Base-by-base conservation (phyloP, 2,797 vertebrate species). In the Myotis daubentonii region DNA sequence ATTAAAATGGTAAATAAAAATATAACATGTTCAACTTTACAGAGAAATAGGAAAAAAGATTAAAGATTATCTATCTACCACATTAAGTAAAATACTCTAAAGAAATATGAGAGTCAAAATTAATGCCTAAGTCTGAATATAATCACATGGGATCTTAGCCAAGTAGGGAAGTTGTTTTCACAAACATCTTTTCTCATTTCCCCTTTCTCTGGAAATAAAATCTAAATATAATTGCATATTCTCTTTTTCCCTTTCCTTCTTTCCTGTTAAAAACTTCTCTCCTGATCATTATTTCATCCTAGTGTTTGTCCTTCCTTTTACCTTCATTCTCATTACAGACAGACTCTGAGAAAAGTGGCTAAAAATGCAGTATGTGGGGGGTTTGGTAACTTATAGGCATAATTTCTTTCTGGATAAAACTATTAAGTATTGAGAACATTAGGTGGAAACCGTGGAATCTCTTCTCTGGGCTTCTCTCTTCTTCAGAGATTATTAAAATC, bases 141-240 rank as follows among this genome's bases (percentile, higher is more conserved):
- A 80, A 87, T 74, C 28, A 47, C 28, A 60, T 22, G 12, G 28
- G 17, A 55, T 55, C 38, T 57, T 62, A 57, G 49, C 9, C 53
- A 94, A 60, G 6, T 22, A 47, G 15, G 36, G 3, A 93, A 65
- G 2, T 12, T 87, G 51, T 85, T 81, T 92, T 81, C 62, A 78
- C 20, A 95, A 85, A 78, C 28, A 71, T 76, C n/a, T 81, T 89
- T 89, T 82, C 9, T 92, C 22, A 30, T 82, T 93, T 94, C 15
- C 13, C 1, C 49, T 87, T 87, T 16, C 25, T 87, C 66, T 62
- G 9, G 16, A 81, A 89, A 84, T 93, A 74, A 91, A 92, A 83
- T 81, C 11, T 76, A 74, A 93, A 62, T 60, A 47, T 6, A 76
- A 4, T 84, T 83, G 79, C 19, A 17, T 65, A 30, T 76, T 22